Evolutionary conservation across 2,888 invertebrate genomes (phyloP).

Genomic region (Teleiodes luculella): DNA sequence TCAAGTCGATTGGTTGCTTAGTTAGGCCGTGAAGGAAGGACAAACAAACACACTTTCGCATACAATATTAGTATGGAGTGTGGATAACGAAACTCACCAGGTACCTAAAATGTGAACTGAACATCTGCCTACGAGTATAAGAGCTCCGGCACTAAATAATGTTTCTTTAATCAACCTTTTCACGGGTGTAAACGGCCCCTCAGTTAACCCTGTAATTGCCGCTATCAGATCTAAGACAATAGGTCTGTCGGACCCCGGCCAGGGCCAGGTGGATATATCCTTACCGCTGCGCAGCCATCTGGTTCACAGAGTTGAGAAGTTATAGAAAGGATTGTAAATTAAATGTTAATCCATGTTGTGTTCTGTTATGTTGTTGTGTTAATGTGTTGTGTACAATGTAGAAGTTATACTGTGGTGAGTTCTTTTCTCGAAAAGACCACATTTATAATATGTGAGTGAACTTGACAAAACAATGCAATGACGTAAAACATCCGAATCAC

Average conservation of each 20-base stretch:
- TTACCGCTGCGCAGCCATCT: constrained; percentile 42
- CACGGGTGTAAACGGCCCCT: constrained; percentile 4
- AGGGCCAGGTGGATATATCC: constrained; percentile 41
- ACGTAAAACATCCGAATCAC: no score
- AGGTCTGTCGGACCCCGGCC: constrained; percentile 18
- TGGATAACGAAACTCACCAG: not conserved
- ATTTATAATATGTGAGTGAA: no score
- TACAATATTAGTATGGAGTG: not conserved
- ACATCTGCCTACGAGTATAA: not conserved
- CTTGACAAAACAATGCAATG: no score
- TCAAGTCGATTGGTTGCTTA: no score
- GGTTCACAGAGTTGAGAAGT: constrained; percentile 20
- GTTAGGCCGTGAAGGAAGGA: no score
- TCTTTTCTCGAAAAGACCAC: no score
- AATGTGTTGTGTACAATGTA: no score
- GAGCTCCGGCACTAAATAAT: not conserved
- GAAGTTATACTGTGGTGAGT: no score
- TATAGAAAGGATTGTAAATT: not conserved
- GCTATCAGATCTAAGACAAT: constrained; percentile 20
- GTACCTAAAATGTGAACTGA: not conserved
- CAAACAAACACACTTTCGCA: no score
- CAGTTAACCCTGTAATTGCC: constrained; percentile 14
- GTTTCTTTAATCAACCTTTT: constrained; percentile 17
- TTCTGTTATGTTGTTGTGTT: no score
- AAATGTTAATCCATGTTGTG: no score